Base-by-base conservation (phyloP, 2,888 invertebrate species). In the Amblyjoppa fuscipennis region DNA sequence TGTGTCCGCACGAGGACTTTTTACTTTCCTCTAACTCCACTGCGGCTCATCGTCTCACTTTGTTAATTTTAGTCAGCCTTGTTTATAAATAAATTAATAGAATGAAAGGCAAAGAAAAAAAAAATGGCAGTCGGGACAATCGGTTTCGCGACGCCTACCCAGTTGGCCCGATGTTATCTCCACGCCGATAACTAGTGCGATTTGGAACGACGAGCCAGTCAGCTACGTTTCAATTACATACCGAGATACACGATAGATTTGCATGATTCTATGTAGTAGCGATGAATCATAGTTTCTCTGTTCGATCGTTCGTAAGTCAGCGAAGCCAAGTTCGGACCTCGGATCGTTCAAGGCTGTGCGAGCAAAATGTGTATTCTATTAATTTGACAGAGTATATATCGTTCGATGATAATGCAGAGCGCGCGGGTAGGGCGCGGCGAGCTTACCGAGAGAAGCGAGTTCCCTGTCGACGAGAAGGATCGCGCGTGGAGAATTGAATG, bases 51-150 rank as follows among this genome's bases (percentile, higher is more conserved):
- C 20, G 20, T 20, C 20, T 20, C 89, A 86, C 71, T 69, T 45
- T 83, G 88, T 84, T 91, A 91, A 91, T 91, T 91, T 91, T 90
- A 90, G 91, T 87, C 66, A 87, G 77, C 74, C 87, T 89, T 92
- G 91, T 92, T 92, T 90, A 91, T 91, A 90, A 75, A 89, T 81
- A 82, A 68, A 77, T 69, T 64, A 7, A 9, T 4, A 38, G 38
- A 38, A 38, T 9, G 9, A 82, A 85, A 77, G 68, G 61, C 71
- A 77, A 83, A 87, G 81, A 87, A 88, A 79, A 78, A 87, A 68
- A 82, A 70, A 51, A 53, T 51, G 7, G 53, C n/a, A 3, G 49
- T 45, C 41, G 68, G 41, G 68, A 38, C 45, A 49, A 69, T 45
- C 56, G 20, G 7, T 56, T 56, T 25, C 56, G 9, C 68, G 16